Percentiles rank a stretch among this genome's conserved stretches.
Evolutionary conservation across 2,113 vertebrate genomes (phyloP).

Genomic region (Pardalotus punctatus): DNA sequence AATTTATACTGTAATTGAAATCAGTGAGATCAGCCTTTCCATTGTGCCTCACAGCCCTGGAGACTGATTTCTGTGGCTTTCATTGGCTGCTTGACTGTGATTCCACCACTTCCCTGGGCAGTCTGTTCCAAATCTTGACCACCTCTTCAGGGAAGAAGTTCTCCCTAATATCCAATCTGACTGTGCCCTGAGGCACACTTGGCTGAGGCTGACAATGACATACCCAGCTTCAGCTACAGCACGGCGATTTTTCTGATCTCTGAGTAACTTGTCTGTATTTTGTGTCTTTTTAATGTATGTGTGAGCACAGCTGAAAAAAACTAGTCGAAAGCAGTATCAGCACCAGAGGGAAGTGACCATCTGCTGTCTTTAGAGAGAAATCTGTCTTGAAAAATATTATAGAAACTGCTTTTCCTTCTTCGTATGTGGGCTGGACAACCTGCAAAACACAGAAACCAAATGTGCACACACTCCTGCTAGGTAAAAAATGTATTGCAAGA

Average conservation of each 20-base stretch:
- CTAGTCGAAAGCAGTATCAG: not conserved
- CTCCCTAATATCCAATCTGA: not conserved
- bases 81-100: not conserved
- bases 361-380: not conserved
- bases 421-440: not conserved
- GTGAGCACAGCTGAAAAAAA: conserved; percentile 23
- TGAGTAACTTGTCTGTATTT: not conserved
- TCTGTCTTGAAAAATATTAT: not conserved
- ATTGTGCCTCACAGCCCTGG: not conserved
- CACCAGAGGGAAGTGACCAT: conserved; percentile 6
- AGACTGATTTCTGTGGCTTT: not conserved
- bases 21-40: not conserved
- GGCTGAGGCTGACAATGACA: not conserved
- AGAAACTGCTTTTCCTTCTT: not conserved
- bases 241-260: not conserved
- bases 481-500: not conserved
- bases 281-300: not conserved
- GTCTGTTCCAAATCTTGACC: not conserved
- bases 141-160: not conserved
- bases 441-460: not conserved
- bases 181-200: not conserved
- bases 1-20: not conserved
- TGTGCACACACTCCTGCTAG: not conserved
- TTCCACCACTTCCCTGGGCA: not conserved
- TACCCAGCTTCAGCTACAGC: not conserved